These are phyloP conservation scores for Sus scrofa DNA, from an alignment of 2,113 vertebrate genomes.

Conservation along the genomic window DNA sequence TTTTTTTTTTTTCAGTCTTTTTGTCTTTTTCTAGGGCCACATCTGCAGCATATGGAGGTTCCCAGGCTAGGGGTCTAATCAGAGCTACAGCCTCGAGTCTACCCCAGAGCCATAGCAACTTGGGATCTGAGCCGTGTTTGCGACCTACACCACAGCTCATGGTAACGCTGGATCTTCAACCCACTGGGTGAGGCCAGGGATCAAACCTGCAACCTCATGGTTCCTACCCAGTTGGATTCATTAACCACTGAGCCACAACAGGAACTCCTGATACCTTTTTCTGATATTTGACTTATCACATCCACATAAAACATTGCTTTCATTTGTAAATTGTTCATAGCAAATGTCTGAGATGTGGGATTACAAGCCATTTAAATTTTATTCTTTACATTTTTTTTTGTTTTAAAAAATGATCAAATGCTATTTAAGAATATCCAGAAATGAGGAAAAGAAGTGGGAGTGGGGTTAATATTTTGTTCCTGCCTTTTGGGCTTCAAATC, in stretches of 20 bases:
- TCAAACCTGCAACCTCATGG: too few species aligned
- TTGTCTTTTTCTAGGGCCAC: too few species aligned
- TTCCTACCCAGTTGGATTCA: too few species aligned
- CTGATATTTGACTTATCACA: background rate
- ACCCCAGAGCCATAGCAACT: too few species aligned
- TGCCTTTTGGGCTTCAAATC: background rate
- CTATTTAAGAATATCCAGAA: slow-evolving; percentile 12
- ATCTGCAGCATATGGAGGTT: too few species aligned
- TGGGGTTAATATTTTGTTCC: background rate
- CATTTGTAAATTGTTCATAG: slow-evolving; percentile 42
- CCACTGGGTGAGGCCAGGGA: too few species aligned
- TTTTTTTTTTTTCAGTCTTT: background rate
- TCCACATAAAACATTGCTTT: slow-evolving; percentile 16
- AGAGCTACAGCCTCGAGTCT: too few species aligned
- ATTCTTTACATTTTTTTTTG: slow-evolving; percentile 23
- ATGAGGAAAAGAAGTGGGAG: background rate
- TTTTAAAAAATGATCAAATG: slow-evolving; percentile 21
- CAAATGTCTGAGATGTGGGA: background rate
- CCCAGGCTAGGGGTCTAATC: too few species aligned
- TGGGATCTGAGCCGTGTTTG: too few species aligned
- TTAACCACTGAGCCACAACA: too few species aligned
- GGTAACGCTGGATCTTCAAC: too few species aligned
- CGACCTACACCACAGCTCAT: too few species aligned
- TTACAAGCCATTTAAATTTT: background rate
- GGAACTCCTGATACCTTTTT: background rate